Base-by-base conservation (phyloP, 30 jellyfish, hydroid and myxozoan species). In the Euphysa ruthae region DNA sequence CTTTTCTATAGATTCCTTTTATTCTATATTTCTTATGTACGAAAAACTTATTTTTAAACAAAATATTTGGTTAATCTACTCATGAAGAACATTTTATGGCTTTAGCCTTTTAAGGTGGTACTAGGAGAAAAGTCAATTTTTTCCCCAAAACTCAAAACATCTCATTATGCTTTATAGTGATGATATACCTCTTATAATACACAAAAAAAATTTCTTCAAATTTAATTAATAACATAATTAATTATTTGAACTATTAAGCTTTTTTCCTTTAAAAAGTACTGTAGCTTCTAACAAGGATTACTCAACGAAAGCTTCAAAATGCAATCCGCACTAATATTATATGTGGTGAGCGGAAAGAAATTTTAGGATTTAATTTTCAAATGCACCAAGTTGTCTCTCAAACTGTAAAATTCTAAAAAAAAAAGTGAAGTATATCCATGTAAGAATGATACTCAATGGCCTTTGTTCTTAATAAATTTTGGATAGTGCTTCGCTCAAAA, bases 401-500 rank as follows among this genome's bases (percentile, higher is more conserved):
- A 38, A 38, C 52, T 38, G 52, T 38, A n/a, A 38, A 38, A n/a
- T 38, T 38, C 52, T 8, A 38, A 38, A 38, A 38, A 38, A 38
- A 38, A 38, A 38, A 38, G 12, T 38, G 12, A 38, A 38, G 52
- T 38, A 38, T 8, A n/a, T 38, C 12, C 52, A 38, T 38, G 52
- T 38, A 38, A 38, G n/a, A 38, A 8, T 38, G 52, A 38, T n/a
- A 38, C 52, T 38, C 14, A 38, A 38, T 38, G 52, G 52, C 52
- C 52, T 38, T 38, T 12, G 12, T 38, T n/a, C n/a, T 38, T 38
- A n/a, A n/a, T n/a, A n/a, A n/a, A n/a, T n/a, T n/a, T n/a, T n/a
- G n/a, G n/a, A n/a, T n/a, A 52, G 55, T 52, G 25, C 22, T 58
- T 58, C 0, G 60, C 28, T 58, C 72, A 58, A 58, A 16, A 58